A percentile compares a stretch with the other conserved stretches of the same genome.
These are phyloP conservation scores for Chromis chromis DNA, from an alignment of 2,797 vertebrate species.

Conservation along the genomic window DNA sequence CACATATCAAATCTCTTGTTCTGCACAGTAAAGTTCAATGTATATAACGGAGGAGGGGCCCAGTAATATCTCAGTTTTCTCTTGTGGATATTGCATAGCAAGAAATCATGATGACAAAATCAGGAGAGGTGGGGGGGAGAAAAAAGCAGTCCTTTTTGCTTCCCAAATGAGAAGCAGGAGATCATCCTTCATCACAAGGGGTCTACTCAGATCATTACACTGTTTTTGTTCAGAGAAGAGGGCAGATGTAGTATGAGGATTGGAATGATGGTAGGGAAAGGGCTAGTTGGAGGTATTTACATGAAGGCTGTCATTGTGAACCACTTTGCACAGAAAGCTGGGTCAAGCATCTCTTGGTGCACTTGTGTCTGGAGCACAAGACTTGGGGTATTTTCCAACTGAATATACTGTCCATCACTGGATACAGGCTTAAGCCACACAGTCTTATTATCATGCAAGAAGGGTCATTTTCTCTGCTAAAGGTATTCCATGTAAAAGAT, in stretches of 20 bases:
- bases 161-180: conserved; percentile 36
- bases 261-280: conserved; percentile 38
- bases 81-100: conserved; percentile 87
- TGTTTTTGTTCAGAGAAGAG: conserved; percentile 59
- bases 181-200: conserved; percentile 38
- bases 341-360: conserved; percentile 54
- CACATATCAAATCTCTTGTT: conserved; percentile 76
- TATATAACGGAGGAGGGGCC: conserved; percentile 58
- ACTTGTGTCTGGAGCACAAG: conserved; percentile 51
- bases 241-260: conserved; percentile 65
- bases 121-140: conserved; percentile 21
- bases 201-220: conserved; percentile 35
- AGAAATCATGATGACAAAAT: conserved; percentile 80
- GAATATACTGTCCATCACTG: conserved; percentile 58
- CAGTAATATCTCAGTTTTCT: conserved; percentile 62
- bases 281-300: conserved; percentile 72
- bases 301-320: conserved; percentile 70
- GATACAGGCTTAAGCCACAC: conserved; percentile 51
- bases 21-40: conserved; percentile 69
- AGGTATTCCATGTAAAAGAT: conserved; percentile 67
- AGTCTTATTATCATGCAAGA: conserved; percentile 67
- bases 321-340: conserved; percentile 61
- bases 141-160: conserved; percentile 41
- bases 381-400: conserved; percentile 52
- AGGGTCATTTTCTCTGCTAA: conserved; percentile 52